Evolutionary conservation across 2,888 invertebrate genomes (phyloP).

Genomic region (Agonopterix subpropinquella): DNA sequence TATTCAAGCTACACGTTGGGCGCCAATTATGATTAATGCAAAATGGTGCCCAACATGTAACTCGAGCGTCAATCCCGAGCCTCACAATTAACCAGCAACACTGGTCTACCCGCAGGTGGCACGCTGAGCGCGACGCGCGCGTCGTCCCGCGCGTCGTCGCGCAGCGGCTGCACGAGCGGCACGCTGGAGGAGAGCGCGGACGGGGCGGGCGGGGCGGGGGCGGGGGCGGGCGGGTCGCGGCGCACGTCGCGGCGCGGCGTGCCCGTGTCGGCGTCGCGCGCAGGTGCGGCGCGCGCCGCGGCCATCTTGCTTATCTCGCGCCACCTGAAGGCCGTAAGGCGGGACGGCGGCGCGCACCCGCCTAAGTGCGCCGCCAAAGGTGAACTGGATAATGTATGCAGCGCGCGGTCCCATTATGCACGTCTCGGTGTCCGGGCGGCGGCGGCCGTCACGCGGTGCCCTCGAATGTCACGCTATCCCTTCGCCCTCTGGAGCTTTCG

Average conservation of each 20-base stretch:
- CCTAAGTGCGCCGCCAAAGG: slow-evolving; percentile 75
- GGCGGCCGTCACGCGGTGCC: slow-evolving; percentile 25
- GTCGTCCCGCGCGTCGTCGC: slow-evolving; percentile 62
- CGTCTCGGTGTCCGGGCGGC: slow-evolving; percentile 52
- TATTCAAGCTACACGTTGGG: neutral
- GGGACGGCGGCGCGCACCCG: slow-evolving; percentile 73
- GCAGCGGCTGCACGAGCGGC: slow-evolving; percentile 69
- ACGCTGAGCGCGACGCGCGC: slow-evolving; percentile 74
- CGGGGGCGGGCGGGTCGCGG: slow-evolving; percentile 68
- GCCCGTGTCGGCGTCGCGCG: slow-evolving; percentile 86
- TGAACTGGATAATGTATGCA: slow-evolving; percentile 75
- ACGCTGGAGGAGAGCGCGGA: slow-evolving; percentile 47
- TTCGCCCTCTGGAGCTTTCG: neutral
- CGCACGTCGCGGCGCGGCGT: slow-evolving; percentile 77
- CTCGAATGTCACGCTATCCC: slow-evolving; percentile 16
- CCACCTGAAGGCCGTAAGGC: slow-evolving; percentile 81
- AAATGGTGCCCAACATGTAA: neutral
- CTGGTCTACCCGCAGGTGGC: slow-evolving; percentile 68
- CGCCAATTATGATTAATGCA: neutral
- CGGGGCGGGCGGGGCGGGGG: slow-evolving; percentile 66
- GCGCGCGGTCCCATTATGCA: slow-evolving; percentile 66
- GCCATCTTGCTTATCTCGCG: slow-evolving; percentile 97
- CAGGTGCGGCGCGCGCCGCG: slow-evolving; percentile 95
- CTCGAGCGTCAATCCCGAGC: no score
- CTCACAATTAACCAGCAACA: no score